phyloP scores from a whole-genome alignment of 2,113 vertebrate species.

The Strigops habroptila region DNA sequence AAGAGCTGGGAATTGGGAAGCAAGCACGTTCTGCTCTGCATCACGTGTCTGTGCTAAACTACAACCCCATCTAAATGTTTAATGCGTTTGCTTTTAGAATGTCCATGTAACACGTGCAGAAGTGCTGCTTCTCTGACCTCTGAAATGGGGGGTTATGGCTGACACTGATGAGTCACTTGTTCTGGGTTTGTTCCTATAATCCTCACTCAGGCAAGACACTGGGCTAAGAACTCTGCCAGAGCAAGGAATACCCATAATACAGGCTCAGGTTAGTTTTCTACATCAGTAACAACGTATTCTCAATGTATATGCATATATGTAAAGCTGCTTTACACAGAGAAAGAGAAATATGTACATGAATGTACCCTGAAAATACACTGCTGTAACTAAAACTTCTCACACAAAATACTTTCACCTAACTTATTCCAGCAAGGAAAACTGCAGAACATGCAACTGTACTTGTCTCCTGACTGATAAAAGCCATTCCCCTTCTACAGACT shows the following conservation, averaged over 20 bases:
- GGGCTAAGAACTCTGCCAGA: not conserved
- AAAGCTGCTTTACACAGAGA: slow-evolving; percentile 27
- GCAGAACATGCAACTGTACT: not conserved
- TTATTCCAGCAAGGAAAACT: not conserved
- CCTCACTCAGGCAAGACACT: not conserved
- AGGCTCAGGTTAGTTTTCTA: not conserved
- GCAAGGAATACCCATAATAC: not conserved
- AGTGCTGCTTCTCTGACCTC: not conserved
- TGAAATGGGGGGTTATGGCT: not conserved
- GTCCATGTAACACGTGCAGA: not conserved
- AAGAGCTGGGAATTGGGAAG: not conserved
- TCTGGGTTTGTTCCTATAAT: not conserved
- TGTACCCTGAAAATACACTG: not conserved
- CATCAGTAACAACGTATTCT: not conserved
- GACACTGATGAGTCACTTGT: not conserved
- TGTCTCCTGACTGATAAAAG: not conserved
- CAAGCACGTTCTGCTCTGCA: not conserved
- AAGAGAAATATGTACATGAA: not conserved
- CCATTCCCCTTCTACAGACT: not conserved
- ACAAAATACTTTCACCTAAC: not conserved
- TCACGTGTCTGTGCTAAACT: not conserved
- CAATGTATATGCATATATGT: not conserved
- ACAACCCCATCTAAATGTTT: not conserved
- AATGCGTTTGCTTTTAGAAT: not conserved
- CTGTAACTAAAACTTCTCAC: not conserved